Base-by-base conservation (phyloP, 2,888 invertebrate species). In the Sinohyriopsis cumingii region DNA sequence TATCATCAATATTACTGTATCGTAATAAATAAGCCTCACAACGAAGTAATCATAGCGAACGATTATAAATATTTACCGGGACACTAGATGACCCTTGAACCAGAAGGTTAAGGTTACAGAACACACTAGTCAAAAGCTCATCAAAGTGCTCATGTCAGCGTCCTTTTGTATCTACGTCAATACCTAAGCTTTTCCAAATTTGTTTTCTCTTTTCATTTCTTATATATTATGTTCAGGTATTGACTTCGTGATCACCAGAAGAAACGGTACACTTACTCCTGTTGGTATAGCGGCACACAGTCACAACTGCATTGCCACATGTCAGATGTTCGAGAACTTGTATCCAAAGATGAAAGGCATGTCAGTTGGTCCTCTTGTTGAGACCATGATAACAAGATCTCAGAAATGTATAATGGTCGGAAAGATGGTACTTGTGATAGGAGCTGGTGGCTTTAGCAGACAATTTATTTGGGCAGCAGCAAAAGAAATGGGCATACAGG, bases 281-380 rank as follows among this genome's bases (percentile, higher is more conserved):
- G 71, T 82, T 25, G 77, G 77, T 5, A 82, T 84, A 6, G 83
- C 83, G 68, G 83, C 82, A 18, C 83, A 84, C 72, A 79, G 81
- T 24, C 84, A 83, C 63, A 82, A 83, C 63, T 83, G 82, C 65
- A 76, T 76, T 3, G 76, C 74, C 18, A 77, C 75, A 63, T 78
- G 78, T 24, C 79, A 78, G 60, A 65, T 82, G 19, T 76, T 64
- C 45, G 82, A 82, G 45, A 45, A 75, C 55, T 65, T 73, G 53
- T 71, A 73, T 24, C 70, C 72, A 7, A 64, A 71, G 2, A 53
- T 45, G 5, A 24, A 67, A 1, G 82, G 82, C 12, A 45, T 65
- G 55, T 73, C 79, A 18, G 77, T 81, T 5, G 57, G 72, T 6
- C 80, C 81, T 1, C 71, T 78, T 33, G 76, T 84, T 4, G 66